phyloP scores from a whole-genome alignment of 2,888 invertebrate genomes.

The Chrysodeixis includens region DNA sequence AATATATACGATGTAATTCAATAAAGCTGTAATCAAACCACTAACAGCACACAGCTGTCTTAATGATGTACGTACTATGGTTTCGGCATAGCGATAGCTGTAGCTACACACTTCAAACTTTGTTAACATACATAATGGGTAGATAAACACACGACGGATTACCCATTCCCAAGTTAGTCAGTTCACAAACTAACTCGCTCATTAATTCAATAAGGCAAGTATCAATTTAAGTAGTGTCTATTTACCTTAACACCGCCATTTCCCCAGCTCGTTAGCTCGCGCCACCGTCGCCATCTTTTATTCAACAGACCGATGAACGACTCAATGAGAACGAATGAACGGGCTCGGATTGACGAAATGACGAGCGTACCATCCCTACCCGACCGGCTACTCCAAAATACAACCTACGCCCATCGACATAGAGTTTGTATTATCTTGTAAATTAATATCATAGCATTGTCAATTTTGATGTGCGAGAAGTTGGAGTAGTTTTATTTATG shows the following conservation, averaged over 20 bases:
- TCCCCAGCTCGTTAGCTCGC: slow-evolving; percentile 71
- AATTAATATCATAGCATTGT: slow-evolving; percentile 18
- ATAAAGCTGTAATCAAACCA: slow-evolving; percentile 10
- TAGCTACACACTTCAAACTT: not conserved
- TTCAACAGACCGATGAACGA: slow-evolving; percentile 76
- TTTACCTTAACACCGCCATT: slow-evolving; percentile 71
- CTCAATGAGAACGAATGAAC: slow-evolving; percentile 71
- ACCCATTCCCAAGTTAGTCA: slow-evolving; percentile 17
- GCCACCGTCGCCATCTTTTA: slow-evolving; percentile 73
- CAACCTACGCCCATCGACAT: slow-evolving; percentile 37
- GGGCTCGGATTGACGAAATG: slow-evolving; percentile 65
- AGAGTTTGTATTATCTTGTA: slow-evolving; percentile 48
- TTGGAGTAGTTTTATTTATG: slow-evolving; percentile 60
- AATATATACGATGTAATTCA: not conserved
- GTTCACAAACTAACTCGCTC: slow-evolving; percentile 25
- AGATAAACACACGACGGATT: not conserved
- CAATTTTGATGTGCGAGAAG: slow-evolving; percentile 46
- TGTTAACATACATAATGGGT: not conserved
- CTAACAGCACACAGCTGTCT: not conserved
- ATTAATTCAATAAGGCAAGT: slow-evolving; percentile 50
- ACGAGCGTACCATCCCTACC: slow-evolving; percentile 50
- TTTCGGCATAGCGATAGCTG: not conserved
- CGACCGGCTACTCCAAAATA: slow-evolving; percentile 42
- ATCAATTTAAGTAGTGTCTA: slow-evolving; percentile 62
- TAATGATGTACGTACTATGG: not conserved